Conservation (phyloP, 2,888 invertebrate species). For the Eustalomyia histrio region DNA sequence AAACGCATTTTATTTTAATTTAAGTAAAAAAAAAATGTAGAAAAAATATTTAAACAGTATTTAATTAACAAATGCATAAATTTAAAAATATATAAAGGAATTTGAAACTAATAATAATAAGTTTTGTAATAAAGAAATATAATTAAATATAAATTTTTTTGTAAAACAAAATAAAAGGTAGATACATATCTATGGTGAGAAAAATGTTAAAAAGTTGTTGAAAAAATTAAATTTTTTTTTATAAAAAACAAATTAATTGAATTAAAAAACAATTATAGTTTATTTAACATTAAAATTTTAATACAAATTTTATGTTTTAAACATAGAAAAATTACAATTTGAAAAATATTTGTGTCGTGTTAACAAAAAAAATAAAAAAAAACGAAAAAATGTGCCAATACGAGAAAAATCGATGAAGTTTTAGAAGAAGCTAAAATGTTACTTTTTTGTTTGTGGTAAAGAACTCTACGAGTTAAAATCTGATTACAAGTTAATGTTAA, state of each 20-base stretch:
- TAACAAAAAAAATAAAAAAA: conserved; percentile 14
- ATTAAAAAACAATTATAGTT: background rate
- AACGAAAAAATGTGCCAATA: conserved; percentile 37
- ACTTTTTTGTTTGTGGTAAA: background rate
- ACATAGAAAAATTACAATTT: background rate
- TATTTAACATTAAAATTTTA: background rate
- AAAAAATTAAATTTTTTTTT: conserved; percentile 2
- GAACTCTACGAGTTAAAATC: background rate
- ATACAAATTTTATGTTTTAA: background rate
- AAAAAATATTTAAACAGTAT: conserved; percentile 16
- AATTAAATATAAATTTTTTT: background rate
- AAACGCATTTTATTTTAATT: conserved; percentile 57
- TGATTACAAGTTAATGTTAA: background rate
- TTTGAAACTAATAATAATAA: background rate
- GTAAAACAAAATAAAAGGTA: conserved; percentile 50
- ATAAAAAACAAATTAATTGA: background rate
- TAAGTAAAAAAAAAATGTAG: conserved; percentile 17
- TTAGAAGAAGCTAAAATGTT: conserved; percentile 51
- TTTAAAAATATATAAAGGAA: conserved; percentile 7
- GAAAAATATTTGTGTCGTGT: background rate
- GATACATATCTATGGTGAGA: conserved; percentile 49
- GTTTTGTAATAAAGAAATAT: background rate
- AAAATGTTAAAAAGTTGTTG: conserved; percentile 21
- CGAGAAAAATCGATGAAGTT: conserved; percentile 67
- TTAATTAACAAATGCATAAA: conserved; percentile 13